phyloP scores from a whole-genome alignment of 2,888 invertebrate genomes.

The Ochropleura leucogaster region DNA sequence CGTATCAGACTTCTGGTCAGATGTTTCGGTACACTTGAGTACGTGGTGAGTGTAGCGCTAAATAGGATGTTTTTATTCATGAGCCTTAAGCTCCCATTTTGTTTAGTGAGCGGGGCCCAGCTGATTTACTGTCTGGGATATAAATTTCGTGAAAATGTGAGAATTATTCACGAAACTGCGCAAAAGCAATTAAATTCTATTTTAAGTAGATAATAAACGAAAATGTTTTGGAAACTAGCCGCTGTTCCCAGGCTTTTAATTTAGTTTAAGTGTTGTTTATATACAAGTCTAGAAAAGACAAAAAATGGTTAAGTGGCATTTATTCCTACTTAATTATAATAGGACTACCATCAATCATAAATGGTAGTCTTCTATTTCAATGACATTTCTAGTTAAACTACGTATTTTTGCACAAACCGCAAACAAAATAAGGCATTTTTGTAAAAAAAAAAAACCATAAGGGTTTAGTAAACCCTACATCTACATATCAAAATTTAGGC shows the following conservation, averaged over 20 bases:
- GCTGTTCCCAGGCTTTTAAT: conserved; percentile 44
- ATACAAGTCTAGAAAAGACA: conserved; percentile 2
- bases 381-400: background rate
- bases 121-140: conserved; percentile 88
- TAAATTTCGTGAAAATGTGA: conserved; percentile 86
- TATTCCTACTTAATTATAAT: background rate
- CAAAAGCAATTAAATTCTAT: conserved; percentile 70
- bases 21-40: conserved; percentile 78
- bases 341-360: no score
- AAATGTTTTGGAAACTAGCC: conserved; percentile 47
- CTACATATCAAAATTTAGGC: background rate
- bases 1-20: conserved; percentile 60
- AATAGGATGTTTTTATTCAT: conserved; percentile 91
- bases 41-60: conserved; percentile 86
- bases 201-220: conserved; percentile 58
- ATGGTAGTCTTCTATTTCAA: background rate
- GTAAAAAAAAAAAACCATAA: background rate
- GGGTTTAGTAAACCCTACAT: background rate
- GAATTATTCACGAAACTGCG: conserved; percentile 77
- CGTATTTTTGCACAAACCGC: no score
- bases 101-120: conserved; percentile 87
- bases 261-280: conserved; percentile 7
- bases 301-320: background rate
- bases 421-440: no score
- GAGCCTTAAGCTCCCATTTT: conserved; percentile 88